phyloP scores from a whole-genome alignment of 92 coral and sea anemone species.

The Parazoanthus atlanticus region DNA sequence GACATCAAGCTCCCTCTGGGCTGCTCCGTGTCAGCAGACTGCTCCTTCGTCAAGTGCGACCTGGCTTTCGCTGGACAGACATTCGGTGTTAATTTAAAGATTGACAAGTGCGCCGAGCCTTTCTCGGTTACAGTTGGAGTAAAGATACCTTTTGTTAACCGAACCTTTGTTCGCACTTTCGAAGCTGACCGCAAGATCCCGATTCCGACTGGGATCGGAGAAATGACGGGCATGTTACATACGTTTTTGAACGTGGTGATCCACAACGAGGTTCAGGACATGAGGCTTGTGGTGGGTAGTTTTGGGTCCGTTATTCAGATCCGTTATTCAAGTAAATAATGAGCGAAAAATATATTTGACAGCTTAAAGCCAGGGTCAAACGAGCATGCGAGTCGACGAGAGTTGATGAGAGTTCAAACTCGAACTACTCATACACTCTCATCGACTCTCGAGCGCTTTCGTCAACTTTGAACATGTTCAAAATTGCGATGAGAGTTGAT shows the following conservation, averaged over 20 bases:
- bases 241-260: not conserved
- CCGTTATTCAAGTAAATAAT: too few relatives aligned
- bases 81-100: not conserved
- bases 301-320: too few relatives aligned
- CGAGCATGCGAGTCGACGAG: too few relatives aligned
- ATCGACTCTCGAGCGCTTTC: too few relatives aligned
- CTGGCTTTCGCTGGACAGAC: not conserved
- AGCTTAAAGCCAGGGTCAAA: too few relatives aligned
- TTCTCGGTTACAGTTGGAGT: not conserved
- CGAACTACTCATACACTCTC: too few relatives aligned
- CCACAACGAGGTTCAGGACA: not conserved
- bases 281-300: not conserved
- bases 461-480: too few relatives aligned
- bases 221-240: not conserved
- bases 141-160: not conserved
- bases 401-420: too few relatives aligned
- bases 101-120: not conserved
- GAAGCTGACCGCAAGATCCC: not conserved
- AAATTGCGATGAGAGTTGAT: too few relatives aligned
- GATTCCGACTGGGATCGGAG: not conserved
- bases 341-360: too few relatives aligned
- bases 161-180: not conserved
- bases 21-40: not conserved
- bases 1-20: not conserved
- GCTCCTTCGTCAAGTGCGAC: not conserved